Conservation (phyloP, 2,113 vertebrate genomes). For the Ivindomyrus marchei region DNA sequence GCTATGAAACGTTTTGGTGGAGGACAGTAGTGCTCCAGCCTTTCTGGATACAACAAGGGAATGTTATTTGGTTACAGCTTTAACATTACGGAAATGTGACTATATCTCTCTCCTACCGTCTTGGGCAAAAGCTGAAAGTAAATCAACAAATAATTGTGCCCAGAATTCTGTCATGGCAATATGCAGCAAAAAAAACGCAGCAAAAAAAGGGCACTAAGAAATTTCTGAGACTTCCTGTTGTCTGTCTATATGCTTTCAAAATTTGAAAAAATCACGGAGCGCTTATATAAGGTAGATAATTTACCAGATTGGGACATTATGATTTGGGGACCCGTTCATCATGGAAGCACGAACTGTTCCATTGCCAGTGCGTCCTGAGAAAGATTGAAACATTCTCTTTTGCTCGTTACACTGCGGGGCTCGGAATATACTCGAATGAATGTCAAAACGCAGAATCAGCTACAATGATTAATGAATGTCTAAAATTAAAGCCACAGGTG, state of each 20-base stretch:
- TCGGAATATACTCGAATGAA: background rate
- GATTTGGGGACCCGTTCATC: background rate
- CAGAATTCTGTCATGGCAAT: background rate
- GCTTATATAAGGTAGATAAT: background rate
- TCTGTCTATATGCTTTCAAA: background rate
- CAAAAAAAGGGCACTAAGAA: background rate
- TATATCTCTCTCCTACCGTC: background rate
- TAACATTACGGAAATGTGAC: background rate
- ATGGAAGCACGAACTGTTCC: background rate
- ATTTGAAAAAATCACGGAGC: background rate
- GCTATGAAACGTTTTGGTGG: background rate
- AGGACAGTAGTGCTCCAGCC: background rate
- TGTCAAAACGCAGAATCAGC: background rate
- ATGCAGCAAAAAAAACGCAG: background rate
- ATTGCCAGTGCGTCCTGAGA: background rate
- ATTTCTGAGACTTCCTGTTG: background rate
- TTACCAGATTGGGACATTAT: background rate
- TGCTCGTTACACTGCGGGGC: background rate
- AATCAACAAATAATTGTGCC: background rate
- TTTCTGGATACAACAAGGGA: background rate
- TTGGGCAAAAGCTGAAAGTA: background rate
- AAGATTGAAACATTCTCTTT: background rate
- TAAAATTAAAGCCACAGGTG: background rate
- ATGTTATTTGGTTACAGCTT: background rate
- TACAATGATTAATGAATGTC: background rate